Base-by-base conservation (phyloP, 2,797 vertebrate genomes). In the Aeoliscus strigatus region DNA sequence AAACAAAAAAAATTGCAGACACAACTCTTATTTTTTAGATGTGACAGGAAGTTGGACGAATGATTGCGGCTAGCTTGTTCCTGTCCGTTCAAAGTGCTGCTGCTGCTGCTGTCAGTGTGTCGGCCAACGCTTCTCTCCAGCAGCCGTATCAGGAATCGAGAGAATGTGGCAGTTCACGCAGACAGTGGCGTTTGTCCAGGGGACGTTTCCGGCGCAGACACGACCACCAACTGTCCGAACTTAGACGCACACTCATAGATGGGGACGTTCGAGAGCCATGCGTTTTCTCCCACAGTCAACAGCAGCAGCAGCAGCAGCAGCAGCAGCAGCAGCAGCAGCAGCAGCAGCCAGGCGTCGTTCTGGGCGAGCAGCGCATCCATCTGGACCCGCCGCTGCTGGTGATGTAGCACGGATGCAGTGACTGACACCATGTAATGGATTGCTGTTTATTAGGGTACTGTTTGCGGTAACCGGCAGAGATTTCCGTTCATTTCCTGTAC, bases 331-430 rank as follows among this genome's bases (percentile, higher is more conserved):
- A n/a, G n/a, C n/a, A n/a, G n/a, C n/a, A n/a, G n/a, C n/a, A n/a
- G 67, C 83, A 79, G 83, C 65, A 69, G 57, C 57, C 78, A 75
- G 83, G 76, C 80, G 78, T 81, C 79, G 84, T 78, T 67, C 73
- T 51, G 77, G 68, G 32, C 35, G 28, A 60, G 70, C 70, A 42
- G 62, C 52, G 14, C 46, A n/a, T n/a, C n/a, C n/a, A n/a, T n/a
- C n/a, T n/a, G n/a, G n/a, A n/a, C n/a, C n/a, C n/a, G n/a, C 21
- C 31, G 38, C 58, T 60, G 38, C 49, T 68, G 52, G 5, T 49
- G 50, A 36, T 56, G 39, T 70, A 69, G 72, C 70, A 62, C 42
- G 60, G 49, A 66, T 58, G 60, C 73, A 77, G n/a, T n/a, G 62
- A 66, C 73, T 52, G 34, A 52, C 44, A 39, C 23, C 39, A 14